Conservation (phyloP, 1,140 invertebrate species). For the Euura saliciscinereae region DNA sequence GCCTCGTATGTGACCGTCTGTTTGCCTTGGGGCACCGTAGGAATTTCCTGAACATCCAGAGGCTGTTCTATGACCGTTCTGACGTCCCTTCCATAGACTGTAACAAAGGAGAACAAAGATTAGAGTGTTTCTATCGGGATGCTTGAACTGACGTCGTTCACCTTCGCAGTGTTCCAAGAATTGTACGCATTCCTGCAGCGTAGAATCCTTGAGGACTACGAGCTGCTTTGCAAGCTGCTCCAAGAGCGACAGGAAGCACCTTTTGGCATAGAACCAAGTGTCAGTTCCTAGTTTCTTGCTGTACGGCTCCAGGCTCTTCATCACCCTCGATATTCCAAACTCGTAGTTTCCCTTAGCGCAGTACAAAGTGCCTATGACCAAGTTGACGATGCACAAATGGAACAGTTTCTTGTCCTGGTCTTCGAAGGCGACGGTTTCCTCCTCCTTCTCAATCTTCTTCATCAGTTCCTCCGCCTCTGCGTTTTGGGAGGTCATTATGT, state of each 20-base stretch:
- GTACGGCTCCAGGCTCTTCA: conserved; percentile 95
- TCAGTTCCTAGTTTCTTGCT: conserved; percentile 95
- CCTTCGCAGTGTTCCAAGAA: conserved; percentile 92
- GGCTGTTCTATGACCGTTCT: conserved; percentile 83
- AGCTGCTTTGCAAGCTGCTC: conserved; percentile 93
- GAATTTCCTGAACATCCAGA: conserved; percentile 73
- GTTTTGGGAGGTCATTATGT: conserved; percentile 99
- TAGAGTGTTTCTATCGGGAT: conserved; percentile 5
- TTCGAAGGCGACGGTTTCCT: conserved; percentile 90
- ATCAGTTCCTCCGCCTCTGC: conserved; percentile 99
- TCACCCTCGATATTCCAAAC: conserved; percentile 97
- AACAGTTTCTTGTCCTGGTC: conserved; percentile 95
- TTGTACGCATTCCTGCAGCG: conserved; percentile 87
- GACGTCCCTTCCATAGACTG: conserved; percentile 85
- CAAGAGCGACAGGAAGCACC: conserved; percentile 91
- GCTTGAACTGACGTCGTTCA: conserved; percentile 38
- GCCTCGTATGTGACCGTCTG: conserved; percentile 95
- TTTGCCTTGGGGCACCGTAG: conserved; percentile 75
- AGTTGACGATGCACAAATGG: conserved; percentile 98
- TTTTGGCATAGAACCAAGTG: conserved; percentile 97
- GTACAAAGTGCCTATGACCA: conserved; percentile 97
- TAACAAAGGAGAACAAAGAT: conserved; percentile 42
- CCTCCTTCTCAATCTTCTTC: conserved; percentile 98
- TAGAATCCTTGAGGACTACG: conserved; percentile 86
- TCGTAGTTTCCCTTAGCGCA: conserved; percentile 99